A percentile compares a stretch with the other conserved stretches of the same genome.
These are phyloP conservation scores for Tetragonula clypearis DNA, from an alignment of 1,140 invertebrate genomes.

Conservation along the genomic window DNA sequence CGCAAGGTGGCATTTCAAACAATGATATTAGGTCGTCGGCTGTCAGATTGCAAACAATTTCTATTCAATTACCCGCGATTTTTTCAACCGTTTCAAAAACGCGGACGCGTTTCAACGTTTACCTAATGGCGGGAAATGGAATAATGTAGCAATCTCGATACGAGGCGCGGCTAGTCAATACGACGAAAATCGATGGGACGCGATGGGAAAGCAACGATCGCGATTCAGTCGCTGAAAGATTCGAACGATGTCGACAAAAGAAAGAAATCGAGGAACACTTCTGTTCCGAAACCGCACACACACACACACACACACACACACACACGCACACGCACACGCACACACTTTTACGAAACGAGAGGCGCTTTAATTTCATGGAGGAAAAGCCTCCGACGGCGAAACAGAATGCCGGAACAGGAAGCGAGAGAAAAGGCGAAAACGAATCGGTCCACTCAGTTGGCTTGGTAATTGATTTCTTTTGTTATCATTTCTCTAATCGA, in stretches of 20 bases:
- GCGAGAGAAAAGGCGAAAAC: background rate
- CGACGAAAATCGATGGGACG: background rate
- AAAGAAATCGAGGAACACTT: background rate
- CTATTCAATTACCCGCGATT: background rate
- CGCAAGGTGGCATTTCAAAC: background rate
- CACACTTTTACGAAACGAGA: background rate
- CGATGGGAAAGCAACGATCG: background rate
- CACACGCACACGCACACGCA: too few species aligned
- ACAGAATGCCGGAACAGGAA: background rate
- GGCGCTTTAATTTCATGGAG: constrained; percentile 7
- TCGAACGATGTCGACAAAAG: background rate
- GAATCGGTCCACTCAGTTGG: background rate
- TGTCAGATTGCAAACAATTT: too few species aligned
- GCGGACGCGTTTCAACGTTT: background rate
- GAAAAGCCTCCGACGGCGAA: background rate
- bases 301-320: too few species aligned
- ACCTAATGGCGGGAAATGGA: background rate
- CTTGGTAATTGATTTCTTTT: too few species aligned
- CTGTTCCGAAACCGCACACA: background rate
- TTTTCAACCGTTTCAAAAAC: background rate
- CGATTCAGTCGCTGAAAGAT: constrained; percentile 16
- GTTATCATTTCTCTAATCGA: too few species aligned
- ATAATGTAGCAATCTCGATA: background rate
- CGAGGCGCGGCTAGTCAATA: background rate
- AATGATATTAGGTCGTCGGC: background rate